A percentile compares a stretch with the other conserved stretches of the same genome.
These are phyloP conservation scores for Anguilla marmorata DNA, from an alignment of 2,797 vertebrate genomes.

Conservation along the genomic window DNA sequence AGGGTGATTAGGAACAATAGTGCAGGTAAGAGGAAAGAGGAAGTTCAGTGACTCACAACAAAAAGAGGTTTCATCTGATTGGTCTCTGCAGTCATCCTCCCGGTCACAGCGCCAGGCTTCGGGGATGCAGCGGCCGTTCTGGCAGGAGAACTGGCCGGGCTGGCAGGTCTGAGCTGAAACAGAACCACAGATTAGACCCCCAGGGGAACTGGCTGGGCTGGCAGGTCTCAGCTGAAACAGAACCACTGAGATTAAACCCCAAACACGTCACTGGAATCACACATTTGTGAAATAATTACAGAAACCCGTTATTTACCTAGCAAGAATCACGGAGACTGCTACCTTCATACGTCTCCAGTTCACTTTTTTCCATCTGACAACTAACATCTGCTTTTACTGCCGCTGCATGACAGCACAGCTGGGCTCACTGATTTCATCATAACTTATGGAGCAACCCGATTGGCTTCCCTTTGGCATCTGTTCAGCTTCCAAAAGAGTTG, in stretches of 20 bases:
- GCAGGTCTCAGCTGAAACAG: no score
- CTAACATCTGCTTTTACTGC: background rate
- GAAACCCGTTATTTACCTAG: background rate
- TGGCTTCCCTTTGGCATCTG: background rate
- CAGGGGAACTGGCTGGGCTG: no score
- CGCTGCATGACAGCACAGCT: background rate
- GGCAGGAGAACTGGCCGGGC: slow-evolving; percentile 86
- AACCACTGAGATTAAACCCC: background rate
- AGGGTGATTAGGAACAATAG: background rate
- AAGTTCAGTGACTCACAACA: slow-evolving; percentile 78
- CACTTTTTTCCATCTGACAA: background rate
- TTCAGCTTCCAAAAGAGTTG: background rate
- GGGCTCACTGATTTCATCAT: background rate
- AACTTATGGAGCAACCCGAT: background rate
- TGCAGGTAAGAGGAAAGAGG: background rate
- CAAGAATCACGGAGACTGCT: background rate
- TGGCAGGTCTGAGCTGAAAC: slow-evolving; percentile 85
- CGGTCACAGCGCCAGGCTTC: slow-evolving; percentile 89
- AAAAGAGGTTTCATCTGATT: slow-evolving; percentile 83
- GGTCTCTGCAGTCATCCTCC: slow-evolving; percentile 93
- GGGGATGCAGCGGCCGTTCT: slow-evolving; percentile 91
- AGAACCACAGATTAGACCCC: background rate
- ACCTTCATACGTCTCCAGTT: background rate
- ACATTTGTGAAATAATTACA: slow-evolving; percentile 5
- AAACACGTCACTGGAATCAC: background rate